Conservation (phyloP, 2,888 invertebrate genomes). For the Lymantria dispar region DNA sequence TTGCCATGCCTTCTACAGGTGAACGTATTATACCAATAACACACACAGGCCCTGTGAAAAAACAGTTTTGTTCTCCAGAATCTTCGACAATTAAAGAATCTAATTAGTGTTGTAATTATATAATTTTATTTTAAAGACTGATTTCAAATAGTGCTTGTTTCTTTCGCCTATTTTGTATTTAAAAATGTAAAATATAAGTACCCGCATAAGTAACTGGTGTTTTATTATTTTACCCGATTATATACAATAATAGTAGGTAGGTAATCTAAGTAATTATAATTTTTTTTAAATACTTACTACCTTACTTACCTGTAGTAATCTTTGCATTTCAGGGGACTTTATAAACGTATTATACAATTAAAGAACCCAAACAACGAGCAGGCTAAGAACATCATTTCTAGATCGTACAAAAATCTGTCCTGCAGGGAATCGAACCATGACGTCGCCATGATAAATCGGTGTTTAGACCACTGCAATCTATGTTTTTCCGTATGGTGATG, state of each 20-base stretch:
- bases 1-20: slow-evolving; percentile 63
- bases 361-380: too few species aligned
- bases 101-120: slow-evolving; percentile 10
- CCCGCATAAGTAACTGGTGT: background rate
- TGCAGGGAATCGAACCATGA: too few species aligned
- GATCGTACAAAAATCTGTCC: too few species aligned
- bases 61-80: slow-evolving; percentile 41
- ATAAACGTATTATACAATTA: too few species aligned
- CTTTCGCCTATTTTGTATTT: slow-evolving; percentile 2
- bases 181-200: background rate
- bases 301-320: too few species aligned
- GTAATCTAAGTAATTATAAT: background rate
- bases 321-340: too few species aligned
- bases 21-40: slow-evolving; percentile 84
- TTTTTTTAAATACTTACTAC: too few species aligned
- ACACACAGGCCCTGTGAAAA: slow-evolving; percentile 81
- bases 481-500: too few species aligned
- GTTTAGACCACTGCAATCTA: too few species aligned
- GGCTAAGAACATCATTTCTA: too few species aligned
- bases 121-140: slow-evolving; percentile 46
- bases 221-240: background rate
- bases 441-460: too few species aligned
- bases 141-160: slow-evolving; percentile 30
- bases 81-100: background rate
- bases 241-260: background rate